Evolutionary conservation across 2,888 invertebrate genomes (phyloP).

Genomic region (Creontiades dilutus): DNA sequence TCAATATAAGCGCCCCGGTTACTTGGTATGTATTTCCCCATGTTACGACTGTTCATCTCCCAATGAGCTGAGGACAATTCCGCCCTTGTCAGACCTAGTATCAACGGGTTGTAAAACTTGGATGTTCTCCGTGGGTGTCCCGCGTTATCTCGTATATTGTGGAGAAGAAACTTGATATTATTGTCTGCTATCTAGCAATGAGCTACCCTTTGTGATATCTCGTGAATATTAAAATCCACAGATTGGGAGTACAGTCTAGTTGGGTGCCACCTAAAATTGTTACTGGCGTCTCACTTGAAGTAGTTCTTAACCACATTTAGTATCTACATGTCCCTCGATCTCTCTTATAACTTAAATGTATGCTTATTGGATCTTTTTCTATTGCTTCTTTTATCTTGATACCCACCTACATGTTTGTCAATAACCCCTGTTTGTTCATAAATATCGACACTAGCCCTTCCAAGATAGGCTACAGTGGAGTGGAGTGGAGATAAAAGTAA

Average conservation of each 20-base stretch:
- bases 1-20: constrained; percentile 37
- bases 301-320: background rate
- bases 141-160: background rate
- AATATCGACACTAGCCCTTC: too few species aligned
- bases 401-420: too few species aligned
- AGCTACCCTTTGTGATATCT: background rate
- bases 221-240: background rate
- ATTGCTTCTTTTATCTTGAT: too few species aligned
- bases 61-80: constrained; percentile 46
- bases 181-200: background rate
- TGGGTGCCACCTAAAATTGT: background rate
- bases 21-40: constrained; percentile 57
- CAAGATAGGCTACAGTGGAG: too few species aligned
- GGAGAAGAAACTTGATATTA: background rate
- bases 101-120: constrained; percentile 36
- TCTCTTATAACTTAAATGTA: too few species aligned
- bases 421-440: too few species aligned
- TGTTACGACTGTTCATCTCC: constrained; percentile 37
- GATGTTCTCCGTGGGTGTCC: background rate
- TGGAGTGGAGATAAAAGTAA: too few species aligned
- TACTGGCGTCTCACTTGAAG: background rate
- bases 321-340: too few species aligned
- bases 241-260: background rate
- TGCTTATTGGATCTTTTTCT: too few species aligned
- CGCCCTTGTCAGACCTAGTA: background rate